phyloP scores from a whole-genome alignment of 2,113 vertebrate species.

The Anoura caudifer region DNA sequence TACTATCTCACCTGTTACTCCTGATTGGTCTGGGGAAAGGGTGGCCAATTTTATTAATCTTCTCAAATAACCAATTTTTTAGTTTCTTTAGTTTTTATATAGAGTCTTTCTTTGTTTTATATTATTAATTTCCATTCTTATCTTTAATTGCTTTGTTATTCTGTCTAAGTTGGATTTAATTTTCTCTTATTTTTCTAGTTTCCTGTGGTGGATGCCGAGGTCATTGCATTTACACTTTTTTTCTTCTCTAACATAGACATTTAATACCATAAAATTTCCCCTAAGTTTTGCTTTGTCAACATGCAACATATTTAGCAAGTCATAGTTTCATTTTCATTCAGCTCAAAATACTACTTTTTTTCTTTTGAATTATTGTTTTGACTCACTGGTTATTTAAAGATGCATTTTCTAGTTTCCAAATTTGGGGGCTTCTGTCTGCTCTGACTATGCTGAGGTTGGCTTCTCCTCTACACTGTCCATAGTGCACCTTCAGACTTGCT shows the following conservation, averaged over 20 bases:
- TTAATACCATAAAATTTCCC: neutral
- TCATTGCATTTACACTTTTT: neutral
- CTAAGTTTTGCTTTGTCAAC: neutral
- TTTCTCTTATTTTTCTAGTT: neutral
- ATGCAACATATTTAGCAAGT: neutral
- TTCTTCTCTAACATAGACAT: neutral
- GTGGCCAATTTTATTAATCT: neutral
- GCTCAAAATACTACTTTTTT: neutral
- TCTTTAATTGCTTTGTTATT: neutral
- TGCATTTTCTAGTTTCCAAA: neutral
- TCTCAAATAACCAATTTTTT: neutral
- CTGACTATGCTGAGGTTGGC: neutral
- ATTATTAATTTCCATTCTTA: neutral
- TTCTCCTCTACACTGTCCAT: neutral
- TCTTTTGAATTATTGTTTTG: neutral
- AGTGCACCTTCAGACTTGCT: fast-evolving
- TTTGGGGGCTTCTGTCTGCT: neutral
- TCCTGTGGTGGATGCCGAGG: neutral
- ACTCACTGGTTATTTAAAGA: neutral
- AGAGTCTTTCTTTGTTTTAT: neutral
- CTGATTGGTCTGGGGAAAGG: neutral
- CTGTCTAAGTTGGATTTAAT: neutral
- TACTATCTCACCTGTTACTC: neutral
- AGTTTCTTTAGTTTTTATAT: neutral
- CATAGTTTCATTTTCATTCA: neutral